Evolutionary conservation across 1,140 invertebrate genomes (phyloP), one percentile per base, ranked within the genome.

Genomic region (Drosophila tsacasi): DNA sequence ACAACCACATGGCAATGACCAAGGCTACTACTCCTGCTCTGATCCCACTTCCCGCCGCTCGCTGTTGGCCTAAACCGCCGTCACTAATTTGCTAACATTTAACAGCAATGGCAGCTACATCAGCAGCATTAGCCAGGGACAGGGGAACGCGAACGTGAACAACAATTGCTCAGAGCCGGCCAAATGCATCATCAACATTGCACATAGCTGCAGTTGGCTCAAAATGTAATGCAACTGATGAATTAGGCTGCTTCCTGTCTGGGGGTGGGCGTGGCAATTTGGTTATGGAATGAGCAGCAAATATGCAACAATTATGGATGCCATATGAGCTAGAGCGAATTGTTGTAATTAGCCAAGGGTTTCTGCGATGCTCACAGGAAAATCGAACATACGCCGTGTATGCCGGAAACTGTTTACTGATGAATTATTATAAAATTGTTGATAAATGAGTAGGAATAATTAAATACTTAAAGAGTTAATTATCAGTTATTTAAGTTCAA

Each of bases 31-130:
- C 54, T 46, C 25, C n/a, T 2, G 5, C 32, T 50, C 37, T 12
- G 32, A 40, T 2, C 21, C 13, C 21, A 6, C 13, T 13, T 13
- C 17, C 35, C 42, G 15, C 27, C 21, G 19, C 3, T 27, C 39
- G 47, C 54, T 61, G 79, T 81, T 81, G 79, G 80, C 73, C 58
- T 63, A 81, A 83, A 75, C 80, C 80, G 75, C 80, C 80, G 61
- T 79, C 80, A 83, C 80, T 83, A 83, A 83, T 83, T 83, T 83
- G 80, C 77, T 73, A 83, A 83, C 80, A 83, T 83, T 83, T 83
- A 83, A 83, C 80, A 83, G 75, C 59, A 83, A 59, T 65, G 75
- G 62, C 69, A 75, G 77, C 54, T 49, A 73, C 75, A 77, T 55
- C 55, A 52, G 37, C 58, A 40, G 39, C 62, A 42, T 52, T 55